A percentile compares a stretch with the other conserved stretches of the same genome.
phyloP scores from a whole-genome alignment of 1,140 invertebrate species.

The Colletes gigas region DNA sequence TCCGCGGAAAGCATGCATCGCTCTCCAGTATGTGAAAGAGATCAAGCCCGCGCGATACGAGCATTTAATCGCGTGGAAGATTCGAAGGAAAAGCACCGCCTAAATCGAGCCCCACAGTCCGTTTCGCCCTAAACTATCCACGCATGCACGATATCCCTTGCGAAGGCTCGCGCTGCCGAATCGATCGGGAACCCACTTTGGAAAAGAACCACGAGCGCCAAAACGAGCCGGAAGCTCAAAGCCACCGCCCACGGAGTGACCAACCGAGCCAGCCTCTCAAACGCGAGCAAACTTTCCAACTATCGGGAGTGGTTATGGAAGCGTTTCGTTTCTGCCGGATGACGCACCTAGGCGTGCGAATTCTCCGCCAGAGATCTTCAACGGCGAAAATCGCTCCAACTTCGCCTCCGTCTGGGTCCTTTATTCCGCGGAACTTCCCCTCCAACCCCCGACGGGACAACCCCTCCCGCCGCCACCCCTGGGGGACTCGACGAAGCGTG shows the following conservation, averaged over 20 bases:
- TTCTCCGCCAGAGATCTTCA: no score
- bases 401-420: background rate
- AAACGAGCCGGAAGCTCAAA: background rate
- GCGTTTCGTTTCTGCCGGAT: no score
- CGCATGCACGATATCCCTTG: background rate
- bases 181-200: background rate
- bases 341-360: no score
- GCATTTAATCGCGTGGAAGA: conserved; percentile 31
- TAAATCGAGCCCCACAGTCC: background rate
- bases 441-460: no score
- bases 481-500: no score
- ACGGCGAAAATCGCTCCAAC: conserved; percentile 2
- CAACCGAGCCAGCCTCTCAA: background rate
- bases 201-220: background rate
- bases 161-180: background rate
- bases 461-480: no score
- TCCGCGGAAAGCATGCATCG: no score
- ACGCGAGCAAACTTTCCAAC: no score
- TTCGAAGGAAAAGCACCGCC: background rate
- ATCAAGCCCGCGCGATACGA: conserved; percentile 1
- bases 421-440: conserved; percentile 1
- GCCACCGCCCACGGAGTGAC: conserved; percentile 2
- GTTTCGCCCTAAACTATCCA: background rate
- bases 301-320: background rate
- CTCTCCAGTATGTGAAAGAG: no score